phyloP scores from a whole-genome alignment of 2,797 vertebrate genomes.

The Darevskia nairensis region DNA sequence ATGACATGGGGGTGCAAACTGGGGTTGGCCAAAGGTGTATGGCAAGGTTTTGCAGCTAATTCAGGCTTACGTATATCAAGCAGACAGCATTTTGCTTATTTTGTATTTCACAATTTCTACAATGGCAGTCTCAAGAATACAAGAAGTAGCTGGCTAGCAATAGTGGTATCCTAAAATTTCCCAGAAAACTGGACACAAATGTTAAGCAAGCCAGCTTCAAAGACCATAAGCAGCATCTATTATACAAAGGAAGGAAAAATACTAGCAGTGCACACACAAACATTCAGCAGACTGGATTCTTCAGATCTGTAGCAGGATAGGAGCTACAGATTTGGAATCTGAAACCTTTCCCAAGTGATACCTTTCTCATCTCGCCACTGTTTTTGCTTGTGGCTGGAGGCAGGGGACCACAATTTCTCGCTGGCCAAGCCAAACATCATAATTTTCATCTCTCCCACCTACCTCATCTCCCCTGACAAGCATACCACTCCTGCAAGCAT shows the following conservation, averaged over 20 bases:
- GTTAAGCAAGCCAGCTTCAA: neutral
- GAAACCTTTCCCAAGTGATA: neutral
- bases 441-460: too few relatives aligned
- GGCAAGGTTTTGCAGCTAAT: neutral
- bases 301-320: neutral
- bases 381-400: neutral
- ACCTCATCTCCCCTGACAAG: too few relatives aligned
- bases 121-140: neutral
- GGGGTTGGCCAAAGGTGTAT: neutral
- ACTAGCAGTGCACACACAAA: neutral
- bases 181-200: neutral
- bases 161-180: neutral
- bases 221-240: neutral
- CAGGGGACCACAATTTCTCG: neutral
- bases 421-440: too few relatives aligned
- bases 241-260: neutral
- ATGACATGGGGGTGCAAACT: neutral
- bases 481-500: too few relatives aligned
- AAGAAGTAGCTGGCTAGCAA: neutral
- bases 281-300: neutral
- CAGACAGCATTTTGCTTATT: neutral
- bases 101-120: neutral
- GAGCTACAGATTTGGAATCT: neutral
- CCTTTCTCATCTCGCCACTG: neutral
- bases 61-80: neutral